A percentile compares a stretch with the other conserved stretches of the same genome.
Evolutionary conservation across 2,113 vertebrate genomes (phyloP).

Genomic region (Telmatochromis sp.): DNA sequence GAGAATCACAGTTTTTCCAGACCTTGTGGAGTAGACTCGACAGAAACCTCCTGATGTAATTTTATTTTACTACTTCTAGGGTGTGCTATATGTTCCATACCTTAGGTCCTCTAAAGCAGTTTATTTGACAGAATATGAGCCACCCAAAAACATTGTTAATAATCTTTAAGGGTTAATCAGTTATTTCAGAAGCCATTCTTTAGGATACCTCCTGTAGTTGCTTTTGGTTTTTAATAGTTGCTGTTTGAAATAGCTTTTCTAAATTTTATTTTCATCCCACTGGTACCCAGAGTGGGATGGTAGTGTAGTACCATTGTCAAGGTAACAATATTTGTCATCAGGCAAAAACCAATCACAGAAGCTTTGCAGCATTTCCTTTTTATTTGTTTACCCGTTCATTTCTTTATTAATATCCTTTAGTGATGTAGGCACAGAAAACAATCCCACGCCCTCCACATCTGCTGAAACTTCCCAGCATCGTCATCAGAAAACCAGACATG

Average conservation of each 20-base stretch:
- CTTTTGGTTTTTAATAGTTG: not conserved
- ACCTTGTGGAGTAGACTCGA: not conserved
- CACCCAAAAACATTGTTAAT: not conserved
- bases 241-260: not conserved
- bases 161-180: not conserved
- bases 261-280: not conserved
- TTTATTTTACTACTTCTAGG: not conserved
- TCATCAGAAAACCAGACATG: not conserved
- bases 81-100: not conserved
- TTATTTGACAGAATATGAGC: not conserved
- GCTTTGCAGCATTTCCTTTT: not conserved
- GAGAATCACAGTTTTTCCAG: not conserved
- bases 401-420: not conserved
- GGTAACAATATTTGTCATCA: constrained; percentile 20
- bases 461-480: constrained; percentile 6
- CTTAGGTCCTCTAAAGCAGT: not conserved
- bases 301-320: constrained; percentile 49
- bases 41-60: not conserved
- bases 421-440: not conserved
- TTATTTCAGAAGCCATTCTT: not conserved
- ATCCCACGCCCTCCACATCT: not conserved
- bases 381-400: accelerated
- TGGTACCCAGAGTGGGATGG: constrained; percentile 89
- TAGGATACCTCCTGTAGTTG: not conserved
- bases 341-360: not conserved